Conservation (phyloP, 2,113 vertebrate species). For the Oncorhynchus nerka region DNA sequence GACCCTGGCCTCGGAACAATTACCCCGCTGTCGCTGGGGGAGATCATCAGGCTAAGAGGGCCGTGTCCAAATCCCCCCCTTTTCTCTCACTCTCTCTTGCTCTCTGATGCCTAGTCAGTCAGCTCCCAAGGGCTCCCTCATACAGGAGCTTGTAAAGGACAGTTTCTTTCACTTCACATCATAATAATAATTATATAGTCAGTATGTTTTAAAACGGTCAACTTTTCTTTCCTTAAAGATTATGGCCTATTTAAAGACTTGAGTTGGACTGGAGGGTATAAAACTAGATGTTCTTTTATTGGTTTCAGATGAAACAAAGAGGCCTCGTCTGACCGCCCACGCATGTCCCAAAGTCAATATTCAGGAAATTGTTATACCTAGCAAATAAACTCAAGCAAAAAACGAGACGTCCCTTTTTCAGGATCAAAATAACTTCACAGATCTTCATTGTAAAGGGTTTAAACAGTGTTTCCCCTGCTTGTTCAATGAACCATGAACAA, state of each 20-base stretch:
- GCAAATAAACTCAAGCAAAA: neutral
- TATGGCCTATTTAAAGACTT: neutral
- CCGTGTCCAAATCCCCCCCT: neutral
- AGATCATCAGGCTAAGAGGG: neutral
- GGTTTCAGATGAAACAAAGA: neutral
- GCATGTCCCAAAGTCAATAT: constrained; percentile 13
- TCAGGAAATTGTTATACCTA: constrained; percentile 24
- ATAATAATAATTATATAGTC: neutral
- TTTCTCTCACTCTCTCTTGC: neutral
- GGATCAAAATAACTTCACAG: too few species aligned
- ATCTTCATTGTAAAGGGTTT: too few species aligned
- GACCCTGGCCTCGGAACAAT: constrained; percentile 19
- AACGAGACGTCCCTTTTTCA: too few species aligned
- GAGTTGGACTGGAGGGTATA: neutral
- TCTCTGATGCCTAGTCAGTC: neutral
- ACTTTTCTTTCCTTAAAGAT: neutral
- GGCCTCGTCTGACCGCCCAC: neutral
- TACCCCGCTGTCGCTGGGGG: constrained; percentile 6
- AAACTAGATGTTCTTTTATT: neutral
- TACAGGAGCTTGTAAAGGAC: neutral
- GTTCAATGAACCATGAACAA: too few species aligned
- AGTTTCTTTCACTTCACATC: neutral
- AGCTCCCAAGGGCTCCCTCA: neutral
- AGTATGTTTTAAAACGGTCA: neutral
- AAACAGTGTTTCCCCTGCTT: too few species aligned